phyloP scores from a whole-genome alignment of 2,113 vertebrate species.

The Actinemys pallida region DNA sequence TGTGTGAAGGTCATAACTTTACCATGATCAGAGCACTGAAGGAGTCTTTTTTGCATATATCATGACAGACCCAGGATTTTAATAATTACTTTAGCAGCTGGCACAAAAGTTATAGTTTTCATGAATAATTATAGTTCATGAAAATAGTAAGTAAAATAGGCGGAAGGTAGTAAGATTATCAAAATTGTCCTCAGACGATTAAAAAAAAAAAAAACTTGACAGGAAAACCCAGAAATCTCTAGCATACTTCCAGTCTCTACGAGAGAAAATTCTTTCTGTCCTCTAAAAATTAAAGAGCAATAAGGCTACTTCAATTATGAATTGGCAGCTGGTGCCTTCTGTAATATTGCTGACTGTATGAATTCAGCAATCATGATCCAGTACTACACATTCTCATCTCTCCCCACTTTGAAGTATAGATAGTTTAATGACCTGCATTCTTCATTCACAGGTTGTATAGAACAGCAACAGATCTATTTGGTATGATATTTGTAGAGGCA shows the following conservation, averaged over 20 bases:
- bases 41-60: not conserved
- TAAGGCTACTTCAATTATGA: not conserved
- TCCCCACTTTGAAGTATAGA: not conserved
- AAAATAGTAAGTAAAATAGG: not conserved
- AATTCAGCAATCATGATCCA: not conserved
- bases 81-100: not conserved
- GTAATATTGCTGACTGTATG: not conserved
- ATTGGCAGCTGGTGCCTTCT: not conserved
- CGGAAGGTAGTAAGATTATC: not conserved
- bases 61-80: not conserved
- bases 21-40: not conserved
- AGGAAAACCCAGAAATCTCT: not conserved
- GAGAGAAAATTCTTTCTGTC: not conserved
- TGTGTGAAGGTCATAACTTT: not conserved
- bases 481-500: not conserved
- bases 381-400: accelerated
- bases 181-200: not conserved
- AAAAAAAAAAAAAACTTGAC: not conserved
- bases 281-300: not conserved
- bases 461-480: not conserved
- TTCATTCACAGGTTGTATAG: not conserved
- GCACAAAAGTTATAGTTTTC: not conserved
- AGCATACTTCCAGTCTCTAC: not conserved
- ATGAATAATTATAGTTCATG: not conserved
- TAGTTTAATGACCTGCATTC: not conserved